Percentiles rank a stretch among this genome's conserved stretches.
These are phyloP conservation scores for Rhagonycha lutea DNA, from an alignment of 2,888 invertebrate genomes.

Conservation along the genomic window DNA sequence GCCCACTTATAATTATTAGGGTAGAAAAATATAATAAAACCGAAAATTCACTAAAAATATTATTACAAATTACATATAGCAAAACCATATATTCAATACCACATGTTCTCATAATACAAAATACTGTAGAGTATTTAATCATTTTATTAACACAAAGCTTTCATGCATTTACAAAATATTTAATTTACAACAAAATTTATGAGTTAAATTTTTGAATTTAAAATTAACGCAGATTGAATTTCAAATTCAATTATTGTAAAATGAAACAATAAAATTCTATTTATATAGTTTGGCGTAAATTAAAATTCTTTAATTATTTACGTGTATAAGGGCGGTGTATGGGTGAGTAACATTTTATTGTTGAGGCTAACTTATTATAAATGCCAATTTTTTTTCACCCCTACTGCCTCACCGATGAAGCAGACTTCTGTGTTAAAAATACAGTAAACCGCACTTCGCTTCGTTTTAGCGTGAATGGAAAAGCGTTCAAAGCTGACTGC, in stretches of 20 bases:
- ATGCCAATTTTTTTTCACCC: neutral
- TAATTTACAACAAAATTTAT: neutral
- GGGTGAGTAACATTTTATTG: neutral
- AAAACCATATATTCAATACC: neutral
- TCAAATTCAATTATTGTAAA: neutral
- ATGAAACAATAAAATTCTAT: neutral
- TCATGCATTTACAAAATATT: neutral
- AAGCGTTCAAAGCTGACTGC: neutral
- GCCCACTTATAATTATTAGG: neutral
- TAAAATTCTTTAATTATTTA: neutral
- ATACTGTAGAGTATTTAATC: neutral
- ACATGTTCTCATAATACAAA: neutral
- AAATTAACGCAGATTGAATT: neutral
- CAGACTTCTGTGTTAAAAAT: neutral
- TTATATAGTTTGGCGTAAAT: neutral
- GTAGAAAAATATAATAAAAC: neutral
- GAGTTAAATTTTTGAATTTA: neutral
- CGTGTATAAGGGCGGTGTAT: neutral
- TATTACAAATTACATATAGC: neutral
- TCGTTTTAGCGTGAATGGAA: neutral
- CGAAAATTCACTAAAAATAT: neutral
- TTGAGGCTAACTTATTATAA: neutral
- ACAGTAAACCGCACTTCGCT: neutral
- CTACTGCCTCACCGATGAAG: neutral
- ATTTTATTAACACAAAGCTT: neutral